A percentile compares a stretch with the other conserved stretches of the same genome.
phyloP scores from a whole-genome alignment of 2,797 vertebrate genomes.

The Takifugu ocellatus region DNA sequence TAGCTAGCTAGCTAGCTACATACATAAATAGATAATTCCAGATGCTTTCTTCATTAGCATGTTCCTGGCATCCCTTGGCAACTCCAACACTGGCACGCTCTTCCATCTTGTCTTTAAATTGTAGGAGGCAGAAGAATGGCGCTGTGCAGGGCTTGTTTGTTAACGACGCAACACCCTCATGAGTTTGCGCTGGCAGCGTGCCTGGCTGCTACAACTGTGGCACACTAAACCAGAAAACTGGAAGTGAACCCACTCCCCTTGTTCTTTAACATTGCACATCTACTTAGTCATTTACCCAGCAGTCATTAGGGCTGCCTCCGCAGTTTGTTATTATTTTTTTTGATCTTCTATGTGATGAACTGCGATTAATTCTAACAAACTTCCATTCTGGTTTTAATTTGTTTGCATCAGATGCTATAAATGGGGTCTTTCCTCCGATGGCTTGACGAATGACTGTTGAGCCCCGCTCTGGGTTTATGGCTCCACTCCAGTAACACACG shows the following conservation, averaged over 20 bases:
- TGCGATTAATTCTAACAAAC: constrained; percentile 69
- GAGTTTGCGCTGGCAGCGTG: constrained; percentile 73
- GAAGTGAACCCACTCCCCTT: constrained; percentile 66
- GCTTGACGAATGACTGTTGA: constrained; percentile 52
- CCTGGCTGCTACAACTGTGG: constrained; percentile 63
- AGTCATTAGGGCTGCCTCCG: constrained; percentile 62
- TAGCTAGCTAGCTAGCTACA: neutral
- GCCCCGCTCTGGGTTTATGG: constrained; percentile 34
- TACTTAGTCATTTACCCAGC: constrained; percentile 72
- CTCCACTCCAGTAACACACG: constrained; percentile 19
- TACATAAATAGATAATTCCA: constrained; percentile 40
- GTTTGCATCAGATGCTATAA: constrained; percentile 64
- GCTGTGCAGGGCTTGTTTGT: constrained; percentile 73
- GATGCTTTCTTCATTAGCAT: constrained; percentile 74
- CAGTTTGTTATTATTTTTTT: constrained; percentile 42
- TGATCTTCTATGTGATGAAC: constrained; percentile 53
- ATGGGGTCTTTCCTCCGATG: constrained; percentile 48
- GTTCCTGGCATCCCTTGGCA: constrained; percentile 61
- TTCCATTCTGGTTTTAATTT: constrained; percentile 66
- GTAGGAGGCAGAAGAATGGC: constrained; percentile 72
- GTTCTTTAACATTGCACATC: constrained; percentile 68
- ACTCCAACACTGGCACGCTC: constrained; percentile 64
- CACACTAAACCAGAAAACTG: constrained; percentile 62
- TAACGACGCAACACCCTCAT: constrained; percentile 75
- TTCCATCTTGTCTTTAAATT: constrained; percentile 71